phyloP scores from a whole-genome alignment of 2,888 invertebrate genomes.

The Timema podura region DNA sequence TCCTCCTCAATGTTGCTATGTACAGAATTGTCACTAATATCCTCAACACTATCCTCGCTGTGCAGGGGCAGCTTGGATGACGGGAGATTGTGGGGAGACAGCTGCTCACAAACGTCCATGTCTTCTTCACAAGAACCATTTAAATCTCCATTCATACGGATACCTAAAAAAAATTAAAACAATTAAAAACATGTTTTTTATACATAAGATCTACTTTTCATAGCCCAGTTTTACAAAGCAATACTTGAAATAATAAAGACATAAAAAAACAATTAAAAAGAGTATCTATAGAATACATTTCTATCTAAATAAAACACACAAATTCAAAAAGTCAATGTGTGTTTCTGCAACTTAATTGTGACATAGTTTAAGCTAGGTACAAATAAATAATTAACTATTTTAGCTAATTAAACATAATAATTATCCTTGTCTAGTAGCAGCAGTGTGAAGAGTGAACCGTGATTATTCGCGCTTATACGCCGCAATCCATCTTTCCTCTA shows the following conservation, averaged over 20 bases:
- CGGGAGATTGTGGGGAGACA: slow-evolving; percentile 17
- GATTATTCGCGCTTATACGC: too few species aligned
- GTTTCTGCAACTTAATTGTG: too few species aligned
- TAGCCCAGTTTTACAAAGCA: not conserved
- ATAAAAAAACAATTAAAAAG: too few species aligned
- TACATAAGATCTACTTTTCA: not conserved
- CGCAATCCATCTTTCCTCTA: too few species aligned
- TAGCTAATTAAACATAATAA: too few species aligned
- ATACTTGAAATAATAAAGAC: not conserved
- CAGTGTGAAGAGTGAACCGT: too few species aligned
- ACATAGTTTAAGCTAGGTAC: too few species aligned
- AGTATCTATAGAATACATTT: too few species aligned
- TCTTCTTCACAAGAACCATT: slow-evolving; percentile 43
- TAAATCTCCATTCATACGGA: slow-evolving; percentile 46
- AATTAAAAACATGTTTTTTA: not conserved
- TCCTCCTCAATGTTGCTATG: slow-evolving; percentile 19
- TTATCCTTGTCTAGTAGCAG: too few species aligned
- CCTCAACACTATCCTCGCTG: slow-evolving; percentile 1
- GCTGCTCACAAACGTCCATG: slow-evolving; percentile 21
- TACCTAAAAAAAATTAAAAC: slow-evolving; percentile 39
- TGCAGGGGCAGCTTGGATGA: slow-evolving; percentile 13
- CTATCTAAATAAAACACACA: too few species aligned
- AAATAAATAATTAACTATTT: too few species aligned
- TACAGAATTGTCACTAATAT: slow-evolving; percentile 11
- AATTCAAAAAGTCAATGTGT: too few species aligned